Base-by-base conservation (phyloP, 2,113 vertebrate genomes). In the Morone saxatilis region DNA sequence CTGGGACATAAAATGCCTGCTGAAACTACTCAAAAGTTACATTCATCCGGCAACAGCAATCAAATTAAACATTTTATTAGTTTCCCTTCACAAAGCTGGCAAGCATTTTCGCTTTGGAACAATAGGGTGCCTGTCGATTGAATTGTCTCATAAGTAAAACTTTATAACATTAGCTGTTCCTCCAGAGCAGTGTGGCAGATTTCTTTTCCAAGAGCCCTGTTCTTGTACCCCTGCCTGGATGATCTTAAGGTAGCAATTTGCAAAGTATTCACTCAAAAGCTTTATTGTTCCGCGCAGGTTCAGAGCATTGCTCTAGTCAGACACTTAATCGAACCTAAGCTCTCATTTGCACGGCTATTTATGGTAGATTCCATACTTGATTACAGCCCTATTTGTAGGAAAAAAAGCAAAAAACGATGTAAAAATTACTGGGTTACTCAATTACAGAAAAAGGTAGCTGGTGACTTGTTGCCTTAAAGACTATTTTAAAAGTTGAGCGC, bases 41-140 rank as follows among this genome's bases (percentile, higher is more conserved):
- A 60, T 87, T 83, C 77, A 80, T 82, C 71, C 17, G 14, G 78
- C 50, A 73, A 82, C 62, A 61, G 83, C 78, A 89, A 68, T 86
- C 70, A 76, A 85, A 92, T 85, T 51, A 86, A 84, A 84, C 31
- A 20, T 86, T 91, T 89, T 54, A 87, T 86, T 81, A 59, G 68
- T 72, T 89, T 88, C 79, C 73, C 38, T 86, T 68, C 71, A 19
- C 74, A 62, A 53, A 86, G 25, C 67, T 93, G 87, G 71, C 84
- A 76, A 51, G 31, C 60, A 7, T 38, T 69, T 71, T 77, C 25
- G 31, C 65, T 77, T 38, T 86, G 78, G 76, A 93, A 92, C 89
- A 93, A 88, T 80, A 83, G 61, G 73, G 81, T 67, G 57, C 43
- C 79, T 93, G 91, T 93, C 81, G 51, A 73, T 82, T 71, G 38